Evolutionary conservation across 2,113 vertebrate species (phyloP).

Genomic region (Ardeotis arabs): DNA sequence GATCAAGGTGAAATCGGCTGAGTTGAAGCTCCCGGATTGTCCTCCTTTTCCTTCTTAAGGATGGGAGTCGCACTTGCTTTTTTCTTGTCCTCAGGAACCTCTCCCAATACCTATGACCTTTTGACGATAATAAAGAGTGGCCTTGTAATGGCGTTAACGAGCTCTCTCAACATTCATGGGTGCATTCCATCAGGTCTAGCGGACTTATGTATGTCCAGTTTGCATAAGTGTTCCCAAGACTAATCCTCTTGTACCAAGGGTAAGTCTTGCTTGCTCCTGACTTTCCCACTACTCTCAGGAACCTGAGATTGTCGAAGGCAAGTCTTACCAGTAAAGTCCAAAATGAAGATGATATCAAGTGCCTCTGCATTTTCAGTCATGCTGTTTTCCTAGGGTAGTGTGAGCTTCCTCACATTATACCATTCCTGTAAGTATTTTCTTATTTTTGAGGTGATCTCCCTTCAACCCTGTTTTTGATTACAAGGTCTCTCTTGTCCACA

Average conservation of each 20-base stretch:
- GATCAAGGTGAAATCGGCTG: background rate
- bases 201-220: background rate
- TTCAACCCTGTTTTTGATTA: background rate
- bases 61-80: background rate
- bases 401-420: background rate
- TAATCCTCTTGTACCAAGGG: background rate
- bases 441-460: background rate
- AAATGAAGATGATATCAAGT: background rate
- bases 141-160: background rate
- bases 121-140: background rate
- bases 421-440: background rate
- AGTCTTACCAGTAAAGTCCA: background rate
- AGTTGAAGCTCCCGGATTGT: background rate
- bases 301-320: background rate
- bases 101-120: background rate
- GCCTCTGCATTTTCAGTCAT: background rate
- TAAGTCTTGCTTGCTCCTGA: background rate
- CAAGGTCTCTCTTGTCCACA: background rate
- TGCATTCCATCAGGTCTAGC: background rate
- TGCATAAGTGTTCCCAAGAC: background rate
- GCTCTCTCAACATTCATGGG: background rate
- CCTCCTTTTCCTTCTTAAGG: background rate
- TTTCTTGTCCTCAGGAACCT: background rate
- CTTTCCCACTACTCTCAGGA: background rate
- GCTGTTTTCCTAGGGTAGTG: background rate